phyloP scores from a whole-genome alignment of 2,888 invertebrate genomes.

The Eulithis prunata region DNA sequence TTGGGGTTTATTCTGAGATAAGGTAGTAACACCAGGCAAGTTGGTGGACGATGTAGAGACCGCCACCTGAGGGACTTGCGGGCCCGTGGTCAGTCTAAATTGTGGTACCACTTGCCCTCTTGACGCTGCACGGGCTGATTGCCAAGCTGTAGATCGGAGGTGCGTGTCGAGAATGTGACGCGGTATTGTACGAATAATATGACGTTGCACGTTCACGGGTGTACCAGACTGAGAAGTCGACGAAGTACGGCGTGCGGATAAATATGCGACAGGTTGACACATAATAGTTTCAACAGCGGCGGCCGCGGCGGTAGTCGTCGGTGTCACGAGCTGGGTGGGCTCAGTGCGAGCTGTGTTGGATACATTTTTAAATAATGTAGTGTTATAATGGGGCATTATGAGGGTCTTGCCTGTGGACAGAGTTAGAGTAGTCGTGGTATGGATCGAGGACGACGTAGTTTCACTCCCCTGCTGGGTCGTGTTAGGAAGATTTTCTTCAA shows the following conservation, averaged over 20 bases:
- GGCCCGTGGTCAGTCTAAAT: background rate
- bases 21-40: slow-evolving; percentile 2
- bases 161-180: slow-evolving; percentile 24
- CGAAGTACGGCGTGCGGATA: slow-evolving; percentile 29
- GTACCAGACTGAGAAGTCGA: slow-evolving; percentile 8
- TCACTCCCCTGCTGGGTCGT: slow-evolving; percentile 12
- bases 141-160: slow-evolving; percentile 7
- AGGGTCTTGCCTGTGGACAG: slow-evolving; percentile 27
- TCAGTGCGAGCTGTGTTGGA: slow-evolving; percentile 26
- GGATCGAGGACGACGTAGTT: slow-evolving; percentile 6
- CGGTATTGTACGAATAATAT: slow-evolving; percentile 31
- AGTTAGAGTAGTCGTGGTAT: slow-evolving; percentile 25
- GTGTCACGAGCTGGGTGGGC: slow-evolving; percentile 12
- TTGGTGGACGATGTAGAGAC: slow-evolving; percentile 22
- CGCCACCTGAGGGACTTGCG: background rate
- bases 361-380: slow-evolving; percentile 34
- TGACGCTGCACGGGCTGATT: background rate
- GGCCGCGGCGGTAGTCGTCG: slow-evolving; percentile 16
- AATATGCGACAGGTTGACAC: slow-evolving; percentile 31
- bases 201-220: slow-evolving; percentile 25
- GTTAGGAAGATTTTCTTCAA: slow-evolving; percentile 9
- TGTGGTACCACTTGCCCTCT: too few relatives aligned
- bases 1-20: slow-evolving; percentile 17
- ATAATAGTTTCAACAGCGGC: slow-evolving; percentile 25
- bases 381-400: slow-evolving; percentile 37